Evolutionary conservation across 1,140 invertebrate genomes (phyloP).

Genomic region (Pemphigus obesinymphae): DNA sequence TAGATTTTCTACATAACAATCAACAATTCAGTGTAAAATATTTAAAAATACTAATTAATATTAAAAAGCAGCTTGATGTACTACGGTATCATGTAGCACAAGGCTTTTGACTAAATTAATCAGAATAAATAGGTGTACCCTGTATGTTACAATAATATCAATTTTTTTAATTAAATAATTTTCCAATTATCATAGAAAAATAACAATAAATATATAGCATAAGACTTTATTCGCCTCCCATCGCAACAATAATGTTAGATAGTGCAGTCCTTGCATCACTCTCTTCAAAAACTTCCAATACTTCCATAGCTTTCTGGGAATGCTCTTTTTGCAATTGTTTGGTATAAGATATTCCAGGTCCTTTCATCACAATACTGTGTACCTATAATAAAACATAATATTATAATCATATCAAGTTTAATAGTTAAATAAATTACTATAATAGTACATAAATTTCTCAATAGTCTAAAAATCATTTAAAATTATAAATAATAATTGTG

Average conservation of each 20-base stretch:
- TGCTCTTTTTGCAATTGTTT: constrained; percentile 71
- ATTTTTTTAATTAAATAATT: neutral
- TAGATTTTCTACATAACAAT: neutral
- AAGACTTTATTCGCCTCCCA: constrained; percentile 53
- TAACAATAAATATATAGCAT: neutral
- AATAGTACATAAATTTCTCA: too few species aligned
- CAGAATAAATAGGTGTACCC: constrained; percentile 14
- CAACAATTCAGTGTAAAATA: neutral
- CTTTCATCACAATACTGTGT: constrained; percentile 60
- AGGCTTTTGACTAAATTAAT: neutral
- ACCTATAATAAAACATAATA: constrained; percentile 53
- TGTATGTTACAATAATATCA: neutral
- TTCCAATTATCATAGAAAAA: neutral
- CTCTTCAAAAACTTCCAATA: constrained; percentile 67
- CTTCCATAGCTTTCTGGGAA: constrained; percentile 66
- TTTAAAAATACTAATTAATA: neutral
- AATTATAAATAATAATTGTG: too few species aligned
- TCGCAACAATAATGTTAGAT: constrained; percentile 73
- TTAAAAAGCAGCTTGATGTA: neutral
- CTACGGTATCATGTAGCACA: neutral
- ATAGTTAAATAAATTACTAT: too few species aligned
- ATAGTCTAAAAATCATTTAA: neutral
- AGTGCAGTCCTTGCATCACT: constrained; percentile 71
- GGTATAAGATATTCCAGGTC: constrained; percentile 68
- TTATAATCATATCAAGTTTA: neutral